phyloP scores from a whole-genome alignment of 2,113 vertebrate genomes.

The Brachyistius frenatus region DNA sequence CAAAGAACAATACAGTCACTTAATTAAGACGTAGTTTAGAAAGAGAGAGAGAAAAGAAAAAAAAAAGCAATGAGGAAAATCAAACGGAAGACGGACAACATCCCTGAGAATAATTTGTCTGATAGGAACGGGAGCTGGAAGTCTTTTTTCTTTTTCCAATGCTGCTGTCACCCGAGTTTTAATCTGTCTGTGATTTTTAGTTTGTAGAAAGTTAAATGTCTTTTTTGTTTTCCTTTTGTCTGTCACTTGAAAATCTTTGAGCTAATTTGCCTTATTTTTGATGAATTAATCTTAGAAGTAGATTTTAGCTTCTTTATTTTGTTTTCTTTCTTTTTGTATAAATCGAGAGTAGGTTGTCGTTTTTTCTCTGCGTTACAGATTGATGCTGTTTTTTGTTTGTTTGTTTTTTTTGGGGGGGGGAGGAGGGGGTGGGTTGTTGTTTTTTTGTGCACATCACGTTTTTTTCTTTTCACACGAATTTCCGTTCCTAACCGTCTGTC shows the following conservation, averaged over 20 bases:
- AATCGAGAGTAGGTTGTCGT: slow-evolving; percentile 49
- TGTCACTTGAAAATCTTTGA: slow-evolving; percentile 79
- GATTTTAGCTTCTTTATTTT: slow-evolving; percentile 50
- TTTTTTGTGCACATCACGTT: slow-evolving; percentile 66
- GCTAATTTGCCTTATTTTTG: slow-evolving; percentile 77
- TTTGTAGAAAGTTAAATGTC: slow-evolving; percentile 71
- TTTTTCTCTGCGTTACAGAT: slow-evolving; percentile 49
- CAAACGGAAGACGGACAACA: slow-evolving; percentile 44
- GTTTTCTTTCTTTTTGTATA: slow-evolving; percentile 27
- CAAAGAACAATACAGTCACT: slow-evolving; percentile 70
- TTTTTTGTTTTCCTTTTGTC: slow-evolving; percentile 56
- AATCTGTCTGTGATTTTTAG: slow-evolving; percentile 68
- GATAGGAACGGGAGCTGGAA: slow-evolving; percentile 66
- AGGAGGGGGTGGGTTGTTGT: slow-evolving; percentile 28
- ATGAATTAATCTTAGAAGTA: slow-evolving; percentile 72
- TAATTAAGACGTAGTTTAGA: slow-evolving; percentile 64
- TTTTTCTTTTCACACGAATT: slow-evolving; percentile 55
- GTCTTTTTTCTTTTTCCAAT: slow-evolving; percentile 77
- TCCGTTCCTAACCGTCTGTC: slow-evolving; percentile 64
- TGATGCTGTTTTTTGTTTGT: slow-evolving; percentile 49
- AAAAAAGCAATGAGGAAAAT: slow-evolving; percentile 63
- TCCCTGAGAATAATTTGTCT: slow-evolving; percentile 61
- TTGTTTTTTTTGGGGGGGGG: too few species aligned
- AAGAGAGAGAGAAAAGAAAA: too few species aligned
- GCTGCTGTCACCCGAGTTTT: slow-evolving; percentile 82